A percentile compares a stretch with the other conserved stretches of the same genome.
phyloP scores from a whole-genome alignment of 2,888 invertebrate genomes.

The Steromphala cineraria region DNA sequence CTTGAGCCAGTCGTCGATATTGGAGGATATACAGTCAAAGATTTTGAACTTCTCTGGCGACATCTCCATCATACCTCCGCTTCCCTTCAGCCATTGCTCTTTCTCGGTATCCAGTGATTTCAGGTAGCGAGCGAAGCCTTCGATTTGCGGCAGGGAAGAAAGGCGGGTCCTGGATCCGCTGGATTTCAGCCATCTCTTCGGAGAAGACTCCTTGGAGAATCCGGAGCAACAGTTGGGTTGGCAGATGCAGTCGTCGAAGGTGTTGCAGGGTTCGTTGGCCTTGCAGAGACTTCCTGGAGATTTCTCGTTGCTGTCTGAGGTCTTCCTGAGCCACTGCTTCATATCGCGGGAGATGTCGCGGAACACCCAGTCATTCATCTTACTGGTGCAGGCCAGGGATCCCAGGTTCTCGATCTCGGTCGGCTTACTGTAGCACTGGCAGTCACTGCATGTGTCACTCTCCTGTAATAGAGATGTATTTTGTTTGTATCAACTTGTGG shows the following conservation, averaged over 20 bases:
- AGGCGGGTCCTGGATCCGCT: background rate
- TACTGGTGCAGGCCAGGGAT: background rate
- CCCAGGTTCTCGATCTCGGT: constrained; percentile 44
- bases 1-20: constrained; percentile 10
- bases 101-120: background rate
- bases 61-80: background rate
- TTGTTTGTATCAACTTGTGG: no score
- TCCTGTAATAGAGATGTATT: background rate
- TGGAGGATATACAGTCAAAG: background rate
- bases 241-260: constrained; percentile 28
- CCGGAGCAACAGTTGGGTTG: constrained; percentile 25
- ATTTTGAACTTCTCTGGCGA: background rate
- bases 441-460: constrained; percentile 2
- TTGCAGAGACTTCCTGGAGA: constrained; percentile 24
- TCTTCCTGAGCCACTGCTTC: background rate
- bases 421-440: background rate
- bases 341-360: background rate
- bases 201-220: background rate
- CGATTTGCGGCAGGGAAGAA: background rate
- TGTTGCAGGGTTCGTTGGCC: constrained; percentile 31
- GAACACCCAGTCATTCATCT: background rate
- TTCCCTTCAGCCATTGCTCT: constrained; percentile 1
- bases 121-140: background rate
- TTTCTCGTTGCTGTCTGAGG: background rate
- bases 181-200: background rate